Conservation (phyloP, 2,797 vertebrate genomes). For the Aratinga solstitialis region DNA sequence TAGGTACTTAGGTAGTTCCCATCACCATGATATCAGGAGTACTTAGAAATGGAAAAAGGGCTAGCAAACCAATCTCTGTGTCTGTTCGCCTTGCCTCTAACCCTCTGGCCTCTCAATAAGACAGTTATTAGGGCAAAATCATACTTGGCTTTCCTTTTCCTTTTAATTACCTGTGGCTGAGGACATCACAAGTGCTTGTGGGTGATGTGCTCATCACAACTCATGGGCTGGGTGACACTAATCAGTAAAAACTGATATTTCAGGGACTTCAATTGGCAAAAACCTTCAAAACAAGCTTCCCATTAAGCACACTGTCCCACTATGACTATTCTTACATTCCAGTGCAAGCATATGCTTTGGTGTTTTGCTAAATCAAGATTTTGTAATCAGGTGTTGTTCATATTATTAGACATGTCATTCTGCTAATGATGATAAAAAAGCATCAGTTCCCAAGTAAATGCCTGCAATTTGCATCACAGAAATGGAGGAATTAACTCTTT, state of each 20-base stretch:
- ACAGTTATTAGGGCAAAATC: not conserved
- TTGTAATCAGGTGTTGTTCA: not conserved
- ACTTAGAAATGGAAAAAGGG: not conserved
- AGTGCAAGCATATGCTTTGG: not conserved
- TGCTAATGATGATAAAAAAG: slow-evolving; percentile 6
- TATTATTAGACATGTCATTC: slow-evolving; percentile 3
- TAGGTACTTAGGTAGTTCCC: not conserved
- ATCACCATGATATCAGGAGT: not conserved
- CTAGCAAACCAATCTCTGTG: not conserved
- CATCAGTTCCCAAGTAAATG: not conserved
- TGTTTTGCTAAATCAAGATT: slow-evolving; percentile 20
- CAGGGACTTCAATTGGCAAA: not conserved
- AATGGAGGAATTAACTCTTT: slow-evolving; percentile 2
- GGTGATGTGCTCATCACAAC: not conserved
- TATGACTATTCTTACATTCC: not conserved
- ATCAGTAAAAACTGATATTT: not conserved
- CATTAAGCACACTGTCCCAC: not conserved
- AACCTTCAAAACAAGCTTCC: not conserved
- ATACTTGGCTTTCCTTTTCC: not conserved
- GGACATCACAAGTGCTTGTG: not conserved
- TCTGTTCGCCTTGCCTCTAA: not conserved
- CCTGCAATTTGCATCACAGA: not conserved
- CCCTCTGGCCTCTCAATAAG: not conserved
- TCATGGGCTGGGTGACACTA: not conserved
- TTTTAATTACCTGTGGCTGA: not conserved